These are phyloP conservation scores for Lophochroa leadbeateri DNA, from an alignment of 2,113 vertebrate genomes.

Conservation along the genomic window DNA sequence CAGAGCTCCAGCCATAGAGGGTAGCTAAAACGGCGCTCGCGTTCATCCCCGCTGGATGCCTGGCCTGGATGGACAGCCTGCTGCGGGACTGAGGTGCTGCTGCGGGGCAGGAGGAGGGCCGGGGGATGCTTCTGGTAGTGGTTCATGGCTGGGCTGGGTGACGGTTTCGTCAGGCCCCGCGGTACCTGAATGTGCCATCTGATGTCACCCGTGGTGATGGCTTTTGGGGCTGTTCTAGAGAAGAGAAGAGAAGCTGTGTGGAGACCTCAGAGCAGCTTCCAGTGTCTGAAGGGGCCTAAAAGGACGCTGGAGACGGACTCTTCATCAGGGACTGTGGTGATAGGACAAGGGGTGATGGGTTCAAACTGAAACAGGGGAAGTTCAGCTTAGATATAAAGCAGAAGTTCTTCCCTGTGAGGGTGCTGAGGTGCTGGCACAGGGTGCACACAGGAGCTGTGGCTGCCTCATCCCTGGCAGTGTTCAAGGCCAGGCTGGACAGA, in stretches of 20 bases:
- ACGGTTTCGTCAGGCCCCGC: fast-evolving
- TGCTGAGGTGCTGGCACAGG: neutral
- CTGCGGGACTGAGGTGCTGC: neutral
- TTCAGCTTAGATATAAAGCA: too few species aligned
- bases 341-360: neutral
- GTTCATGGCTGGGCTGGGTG: neutral
- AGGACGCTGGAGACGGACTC: neutral
- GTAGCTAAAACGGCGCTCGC: neutral
- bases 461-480: neutral
- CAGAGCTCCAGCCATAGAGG: too few species aligned
- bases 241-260: neutral
- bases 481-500: neutral
- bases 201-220: neutral
- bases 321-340: neutral
- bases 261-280: neutral
- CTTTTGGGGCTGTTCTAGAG: too few species aligned
- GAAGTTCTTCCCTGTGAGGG: neutral
- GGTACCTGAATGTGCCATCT: fast-evolving
- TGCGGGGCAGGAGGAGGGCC: neutral
- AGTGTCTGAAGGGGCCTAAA: neutral
- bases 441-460: neutral
- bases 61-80: neutral
- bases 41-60: neutral
- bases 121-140: neutral
- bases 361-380: too few species aligned